Conservation (phyloP, 2,113 vertebrate genomes). For the Casuarius casuarius region DNA sequence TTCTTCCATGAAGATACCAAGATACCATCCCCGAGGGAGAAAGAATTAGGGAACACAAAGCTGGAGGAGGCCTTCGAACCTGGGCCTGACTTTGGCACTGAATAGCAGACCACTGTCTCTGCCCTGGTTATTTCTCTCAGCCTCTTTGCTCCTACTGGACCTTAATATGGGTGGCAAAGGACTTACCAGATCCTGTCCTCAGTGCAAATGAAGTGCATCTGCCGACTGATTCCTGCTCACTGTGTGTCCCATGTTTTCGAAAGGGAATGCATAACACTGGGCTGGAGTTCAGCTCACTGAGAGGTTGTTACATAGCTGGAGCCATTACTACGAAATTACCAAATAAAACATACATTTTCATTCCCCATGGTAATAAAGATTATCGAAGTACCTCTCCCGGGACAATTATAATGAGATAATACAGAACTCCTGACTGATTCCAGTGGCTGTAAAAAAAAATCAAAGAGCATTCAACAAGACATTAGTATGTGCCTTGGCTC, state of each 20-base stretch:
- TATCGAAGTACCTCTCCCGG: background rate
- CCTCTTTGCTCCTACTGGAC: background rate
- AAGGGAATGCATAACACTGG: background rate
- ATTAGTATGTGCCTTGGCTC: conserved; percentile 52
- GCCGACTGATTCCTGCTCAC: background rate
- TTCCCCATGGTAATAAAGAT: conserved; percentile 63
- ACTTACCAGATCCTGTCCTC: background rate
- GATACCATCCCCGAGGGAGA: background rate
- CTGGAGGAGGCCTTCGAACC: background rate
- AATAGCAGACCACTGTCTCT: background rate
- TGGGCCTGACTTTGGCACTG: background rate
- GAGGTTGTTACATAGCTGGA: conserved; percentile 18
- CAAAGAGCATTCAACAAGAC: conserved; percentile 61
- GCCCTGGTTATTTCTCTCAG: background rate
- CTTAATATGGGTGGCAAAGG: background rate
- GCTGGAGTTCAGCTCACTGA: background rate
- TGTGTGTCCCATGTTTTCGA: background rate
- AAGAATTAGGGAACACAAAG: background rate
- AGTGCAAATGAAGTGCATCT: background rate
- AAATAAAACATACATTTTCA: conserved; percentile 64
- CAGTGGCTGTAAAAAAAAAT: conserved; percentile 43
- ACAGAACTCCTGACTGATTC: conserved; percentile 59
- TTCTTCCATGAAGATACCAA: background rate
- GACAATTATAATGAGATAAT: conserved; percentile 66
- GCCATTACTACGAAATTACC: conserved; percentile 51